Conservation (phyloP, 2,888 invertebrate species). For the Ernsta delagoae region DNA sequence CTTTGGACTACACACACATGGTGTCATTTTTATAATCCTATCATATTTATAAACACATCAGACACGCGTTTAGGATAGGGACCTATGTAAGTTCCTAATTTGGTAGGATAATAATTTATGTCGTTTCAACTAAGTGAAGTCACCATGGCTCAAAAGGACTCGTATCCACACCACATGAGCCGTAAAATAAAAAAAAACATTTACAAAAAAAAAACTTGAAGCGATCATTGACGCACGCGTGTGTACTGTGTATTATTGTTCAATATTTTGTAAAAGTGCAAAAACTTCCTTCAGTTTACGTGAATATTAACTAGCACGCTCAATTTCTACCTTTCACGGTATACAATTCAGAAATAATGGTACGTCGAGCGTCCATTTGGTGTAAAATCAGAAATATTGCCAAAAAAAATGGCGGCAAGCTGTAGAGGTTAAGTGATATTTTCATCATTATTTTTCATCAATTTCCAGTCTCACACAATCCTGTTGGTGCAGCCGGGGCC, state of each 20-base stretch:
- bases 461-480: constrained; percentile 96
- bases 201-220: too few relatives aligned
- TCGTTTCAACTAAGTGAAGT: too few relatives aligned
- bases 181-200: too few relatives aligned
- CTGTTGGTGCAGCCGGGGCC: constrained; percentile 96
- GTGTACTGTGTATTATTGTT: not conserved
- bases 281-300: not conserved
- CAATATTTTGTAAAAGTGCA: not conserved
- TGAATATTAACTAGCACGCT: not conserved
- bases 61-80: too few relatives aligned
- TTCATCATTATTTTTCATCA: constrained; percentile 42
- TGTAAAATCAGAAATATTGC: constrained; percentile 51
- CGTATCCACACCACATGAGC: too few relatives aligned
- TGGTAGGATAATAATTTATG: too few relatives aligned
- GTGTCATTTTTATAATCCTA: too few relatives aligned
- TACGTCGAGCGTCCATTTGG: constrained; percentile 44
- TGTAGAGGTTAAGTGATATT: constrained; percentile 67
- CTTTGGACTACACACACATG: too few relatives aligned
- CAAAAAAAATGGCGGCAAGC: constrained; percentile 61
- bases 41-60: too few relatives aligned
- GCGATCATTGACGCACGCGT: not conserved
- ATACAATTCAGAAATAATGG: constrained; percentile 51
- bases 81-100: too few relatives aligned
- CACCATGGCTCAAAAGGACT: too few relatives aligned
- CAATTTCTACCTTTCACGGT: not conserved